Percentiles rank a stretch among this genome's conserved stretches.
phyloP scores from a whole-genome alignment of 2,797 vertebrate species.

The Geotrypetes seraphini region DNA sequence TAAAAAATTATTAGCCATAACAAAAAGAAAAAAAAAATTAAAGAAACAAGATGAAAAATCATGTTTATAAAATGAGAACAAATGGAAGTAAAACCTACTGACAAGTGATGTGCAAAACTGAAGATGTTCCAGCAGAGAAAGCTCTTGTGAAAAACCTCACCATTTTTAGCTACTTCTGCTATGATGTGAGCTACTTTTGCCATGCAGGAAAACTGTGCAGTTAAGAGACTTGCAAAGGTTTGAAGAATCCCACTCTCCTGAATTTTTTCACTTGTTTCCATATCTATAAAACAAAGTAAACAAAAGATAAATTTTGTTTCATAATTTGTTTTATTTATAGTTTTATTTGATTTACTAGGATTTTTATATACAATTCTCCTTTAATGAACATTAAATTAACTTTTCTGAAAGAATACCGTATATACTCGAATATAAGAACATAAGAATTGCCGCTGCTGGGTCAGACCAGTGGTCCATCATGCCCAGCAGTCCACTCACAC shows the following conservation, averaged over 20 bases:
- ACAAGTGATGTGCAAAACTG: constrained; percentile 57
- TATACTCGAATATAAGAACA: too few species aligned
- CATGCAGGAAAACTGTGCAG: constrained; percentile 74
- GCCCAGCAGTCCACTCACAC: too few species aligned
- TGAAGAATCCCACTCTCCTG: constrained; percentile 82
- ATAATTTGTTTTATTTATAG: constrained; percentile 1
- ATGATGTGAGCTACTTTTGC: constrained; percentile 95
- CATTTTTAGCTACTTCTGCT: constrained; percentile 96
- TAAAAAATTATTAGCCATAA: too few species aligned
- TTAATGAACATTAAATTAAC: too few species aligned
- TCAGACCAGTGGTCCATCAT: too few species aligned
- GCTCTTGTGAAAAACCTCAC: constrained; percentile 70
- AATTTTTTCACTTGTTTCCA: constrained; percentile 86
- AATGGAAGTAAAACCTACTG: constrained; percentile 62
- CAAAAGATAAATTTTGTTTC: constrained; percentile 5
- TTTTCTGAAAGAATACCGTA: too few species aligned
- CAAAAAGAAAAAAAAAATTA: too few species aligned
- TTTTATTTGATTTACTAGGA: too few species aligned
- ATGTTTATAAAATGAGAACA: constrained; percentile 3
- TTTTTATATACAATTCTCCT: too few species aligned
- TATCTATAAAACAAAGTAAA: constrained; percentile 63
- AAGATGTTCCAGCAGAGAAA: constrained; percentile 63
- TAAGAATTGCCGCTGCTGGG: too few species aligned
- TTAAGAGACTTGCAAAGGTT: constrained; percentile 71
- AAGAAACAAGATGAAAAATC: too few species aligned